phyloP scores from a whole-genome alignment of 1,140 invertebrate species.

The Drosophila pruinosa region DNA sequence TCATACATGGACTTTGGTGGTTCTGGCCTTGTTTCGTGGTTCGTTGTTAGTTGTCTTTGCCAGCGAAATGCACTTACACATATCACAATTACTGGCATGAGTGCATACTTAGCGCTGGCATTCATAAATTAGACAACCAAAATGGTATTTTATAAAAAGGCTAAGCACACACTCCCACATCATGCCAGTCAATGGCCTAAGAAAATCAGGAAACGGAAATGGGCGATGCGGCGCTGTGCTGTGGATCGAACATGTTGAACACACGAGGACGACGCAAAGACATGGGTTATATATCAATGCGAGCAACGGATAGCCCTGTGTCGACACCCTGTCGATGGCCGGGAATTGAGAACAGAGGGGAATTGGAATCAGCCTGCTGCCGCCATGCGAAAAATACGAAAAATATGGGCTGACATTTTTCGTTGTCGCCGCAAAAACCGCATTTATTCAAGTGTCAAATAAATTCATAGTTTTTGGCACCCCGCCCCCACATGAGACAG shows the following conservation, averaged over 20 bases:
- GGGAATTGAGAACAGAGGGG: not conserved
- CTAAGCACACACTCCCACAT: conserved; percentile 53
- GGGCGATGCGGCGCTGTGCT: conserved; percentile 63
- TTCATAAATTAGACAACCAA: conserved; percentile 72
- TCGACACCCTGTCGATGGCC: conserved; percentile 16
- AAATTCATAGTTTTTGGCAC: conserved; percentile 74
- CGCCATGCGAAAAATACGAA: conserved; percentile 48
- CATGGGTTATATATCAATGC: conserved; percentile 69
- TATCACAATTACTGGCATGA: conserved; percentile 69
- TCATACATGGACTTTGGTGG: conserved; percentile 50
- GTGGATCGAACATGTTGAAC: conserved; percentile 65
- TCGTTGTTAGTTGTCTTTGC: conserved; percentile 11
- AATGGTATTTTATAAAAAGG: conserved; percentile 71
- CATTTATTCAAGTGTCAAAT: conserved; percentile 82
- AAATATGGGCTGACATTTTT: conserved; percentile 75
- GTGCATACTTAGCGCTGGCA: conserved; percentile 53
- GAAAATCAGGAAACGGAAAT: conserved; percentile 77
- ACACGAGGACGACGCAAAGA: conserved; percentile 37
- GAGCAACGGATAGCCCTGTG: conserved; percentile 7
- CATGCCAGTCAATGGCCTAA: conserved; percentile 25
- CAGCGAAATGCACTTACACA: conserved; percentile 59
- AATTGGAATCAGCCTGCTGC: conserved; percentile 22
- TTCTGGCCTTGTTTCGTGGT: conserved; percentile 23
- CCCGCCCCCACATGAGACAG: not conserved
- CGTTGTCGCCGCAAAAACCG: conserved; percentile 75